phyloP scores from a whole-genome alignment of 2,797 vertebrate genomes.

The Enteromius treurensis region DNA sequence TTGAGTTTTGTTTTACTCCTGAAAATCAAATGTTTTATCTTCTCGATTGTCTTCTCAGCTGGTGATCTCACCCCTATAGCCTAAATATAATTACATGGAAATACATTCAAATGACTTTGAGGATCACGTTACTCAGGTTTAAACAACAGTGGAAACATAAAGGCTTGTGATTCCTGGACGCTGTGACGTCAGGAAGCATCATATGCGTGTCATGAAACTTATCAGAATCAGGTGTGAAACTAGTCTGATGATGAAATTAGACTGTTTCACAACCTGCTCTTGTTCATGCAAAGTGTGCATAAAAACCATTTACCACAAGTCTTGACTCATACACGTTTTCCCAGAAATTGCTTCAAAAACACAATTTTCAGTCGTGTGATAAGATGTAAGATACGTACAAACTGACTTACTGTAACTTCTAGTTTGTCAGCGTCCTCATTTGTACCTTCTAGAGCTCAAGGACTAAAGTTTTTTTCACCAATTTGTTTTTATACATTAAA shows the following conservation, averaged over 20 bases:
- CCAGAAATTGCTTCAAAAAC: background rate
- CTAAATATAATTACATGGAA: slow-evolving; percentile 16
- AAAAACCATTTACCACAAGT: background rate
- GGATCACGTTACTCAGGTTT: background rate
- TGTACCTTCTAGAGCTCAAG: background rate
- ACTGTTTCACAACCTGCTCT: background rate
- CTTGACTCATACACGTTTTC: background rate
- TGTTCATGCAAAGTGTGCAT: background rate
- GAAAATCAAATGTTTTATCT: slow-evolving; percentile 23
- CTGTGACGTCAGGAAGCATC: background rate
- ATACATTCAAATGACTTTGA: background rate
- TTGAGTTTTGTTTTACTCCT: slow-evolving; percentile 30
- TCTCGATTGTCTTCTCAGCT: background rate
- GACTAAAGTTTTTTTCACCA: background rate
- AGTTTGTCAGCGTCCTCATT: background rate
- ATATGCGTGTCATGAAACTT: background rate
- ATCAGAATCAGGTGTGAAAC: slow-evolving; percentile 16
- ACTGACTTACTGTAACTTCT: background rate
- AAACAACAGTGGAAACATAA: slow-evolving; percentile 11
- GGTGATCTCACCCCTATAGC: slow-evolving; percentile 1
- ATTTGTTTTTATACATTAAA: background rate
- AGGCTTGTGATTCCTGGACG: slow-evolving; percentile 5
- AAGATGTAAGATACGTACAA: background rate
- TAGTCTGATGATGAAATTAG: background rate
- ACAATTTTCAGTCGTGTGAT: background rate